Evolutionary conservation across 2,797 vertebrate genomes (phyloP), one percentile per base, ranked within the genome.

Genomic region (Catharus ustulatus): DNA sequence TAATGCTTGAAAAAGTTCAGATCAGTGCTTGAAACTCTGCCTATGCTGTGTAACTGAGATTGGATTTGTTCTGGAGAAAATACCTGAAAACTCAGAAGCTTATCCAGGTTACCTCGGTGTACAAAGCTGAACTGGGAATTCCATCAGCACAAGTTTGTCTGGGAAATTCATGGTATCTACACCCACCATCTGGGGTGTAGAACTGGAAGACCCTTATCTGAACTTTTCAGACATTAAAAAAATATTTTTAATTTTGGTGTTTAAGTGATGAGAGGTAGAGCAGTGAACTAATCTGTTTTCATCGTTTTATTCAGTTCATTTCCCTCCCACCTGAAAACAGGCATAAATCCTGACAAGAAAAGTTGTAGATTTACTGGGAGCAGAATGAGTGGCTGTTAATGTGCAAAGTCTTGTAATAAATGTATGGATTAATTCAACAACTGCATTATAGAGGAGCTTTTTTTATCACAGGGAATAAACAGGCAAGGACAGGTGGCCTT

Each of bases 361-460:
- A 77, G 43, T 10, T 45, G 43, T 52, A 74, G n/a, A 84, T 94
- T 95, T 92, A 84, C 40, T 71, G 45, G 30, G 68, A 93, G n/a
- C 57, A 75, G 73, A 64, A 55, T 58, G 32, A 82, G 64, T 73
- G 77, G 83, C 81, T 93, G 75, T 52, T 94, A 95, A 77, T 79
- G 80, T 88, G 68, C 49, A 84, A 81, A 94, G 72, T 36, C 84
- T 67, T 91, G 45, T 61, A 88, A 61, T 75, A 83, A 85, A 96
- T 75, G 79, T n/a, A 92, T 15, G 69, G 52, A 92, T 95, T 95
- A 95, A 95, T 94, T 89, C 91, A 89, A 87, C 62, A 93, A 88
- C 42, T 86, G 34, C 61, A 73, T 54, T 58, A 67, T 5, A 52
- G n/a, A 71, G 38, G n/a, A 95, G 45, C 0, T 3, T 87, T 95